A percentile compares a stretch with the other conserved stretches of the same genome.
Conservation (phyloP, 2,797 vertebrate genomes). For the Rhabdomys pumilio region DNA sequence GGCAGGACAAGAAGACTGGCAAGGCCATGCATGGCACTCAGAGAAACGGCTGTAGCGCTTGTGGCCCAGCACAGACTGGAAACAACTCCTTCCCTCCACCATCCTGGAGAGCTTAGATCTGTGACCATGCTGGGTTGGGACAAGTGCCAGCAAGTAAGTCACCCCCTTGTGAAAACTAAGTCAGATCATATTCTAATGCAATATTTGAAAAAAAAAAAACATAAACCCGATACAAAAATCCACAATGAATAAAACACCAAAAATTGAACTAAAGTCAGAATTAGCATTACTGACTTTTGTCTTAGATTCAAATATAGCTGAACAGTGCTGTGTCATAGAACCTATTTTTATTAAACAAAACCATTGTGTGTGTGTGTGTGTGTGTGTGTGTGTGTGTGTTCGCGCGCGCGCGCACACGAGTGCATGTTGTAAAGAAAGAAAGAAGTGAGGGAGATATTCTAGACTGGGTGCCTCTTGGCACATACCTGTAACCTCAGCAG, state of each 20-base stretch:
- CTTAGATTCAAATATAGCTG: neutral
- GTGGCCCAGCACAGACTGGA: neutral
- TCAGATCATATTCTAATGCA: neutral
- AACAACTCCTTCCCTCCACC: neutral
- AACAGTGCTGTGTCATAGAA: neutral
- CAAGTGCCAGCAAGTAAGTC: neutral
- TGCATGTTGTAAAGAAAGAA: neutral
- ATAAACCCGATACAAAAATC: neutral
- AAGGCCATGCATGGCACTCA: rapidly evolving
- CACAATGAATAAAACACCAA: neutral
- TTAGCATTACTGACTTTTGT: neutral
- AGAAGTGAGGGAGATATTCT: neutral
- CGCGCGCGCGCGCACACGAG: too few relatives aligned
- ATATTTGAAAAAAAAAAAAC: neutral
- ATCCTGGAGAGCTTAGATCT: neutral
- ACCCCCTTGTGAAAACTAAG: neutral
- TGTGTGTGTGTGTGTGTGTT: neutral
- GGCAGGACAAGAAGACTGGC: rapidly evolving
- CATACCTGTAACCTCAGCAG: neutral
- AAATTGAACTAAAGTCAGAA: neutral
- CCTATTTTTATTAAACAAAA: neutral
- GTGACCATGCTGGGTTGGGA: neutral
- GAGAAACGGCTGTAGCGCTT: neutral
- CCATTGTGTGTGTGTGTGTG: neutral
- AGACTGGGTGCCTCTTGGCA: neutral